Percentiles rank a stretch among this genome's conserved stretches.
phyloP scores from a whole-genome alignment of 2,888 invertebrate genomes.

The Melieria crassipennis region DNA sequence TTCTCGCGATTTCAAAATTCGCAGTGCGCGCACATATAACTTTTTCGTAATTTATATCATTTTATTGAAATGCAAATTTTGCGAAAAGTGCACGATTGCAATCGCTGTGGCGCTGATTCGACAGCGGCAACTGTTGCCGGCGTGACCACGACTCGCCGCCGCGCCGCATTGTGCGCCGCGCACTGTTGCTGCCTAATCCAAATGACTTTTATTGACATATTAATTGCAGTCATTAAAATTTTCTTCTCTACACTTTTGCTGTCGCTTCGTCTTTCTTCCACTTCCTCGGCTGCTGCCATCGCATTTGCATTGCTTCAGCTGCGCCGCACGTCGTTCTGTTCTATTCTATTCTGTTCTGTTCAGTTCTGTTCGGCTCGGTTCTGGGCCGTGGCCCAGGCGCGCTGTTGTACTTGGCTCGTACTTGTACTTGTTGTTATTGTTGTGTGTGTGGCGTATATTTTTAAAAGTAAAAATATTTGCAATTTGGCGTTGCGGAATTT shows the following conservation, averaged over 20 bases:
- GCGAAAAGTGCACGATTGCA: too few relatives aligned
- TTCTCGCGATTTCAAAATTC: background rate
- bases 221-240: slow-evolving; percentile 52
- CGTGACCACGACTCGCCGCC: too few relatives aligned
- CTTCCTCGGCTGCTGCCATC: background rate
- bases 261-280: background rate
- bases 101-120: slow-evolving; percentile 1
- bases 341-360: background rate
- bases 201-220: slow-evolving; percentile 64
- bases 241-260: slow-evolving; percentile 19
- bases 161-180: background rate
- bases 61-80: background rate
- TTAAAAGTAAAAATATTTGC: slow-evolving; percentile 14
- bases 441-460: slow-evolving; percentile 3
- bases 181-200: slow-evolving; percentile 21
- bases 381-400: background rate
- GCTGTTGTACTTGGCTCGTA: background rate
- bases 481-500: slow-evolving; percentile 9
- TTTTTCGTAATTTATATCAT: background rate
- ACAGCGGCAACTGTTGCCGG: too few relatives aligned
- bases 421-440: background rate
- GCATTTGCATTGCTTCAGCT: background rate
- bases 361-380: background rate
- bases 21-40: too few relatives aligned
- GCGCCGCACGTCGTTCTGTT: background rate